Base-by-base conservation (phyloP, 2,888 invertebrate species). In the Pheosia tremula region DNA sequence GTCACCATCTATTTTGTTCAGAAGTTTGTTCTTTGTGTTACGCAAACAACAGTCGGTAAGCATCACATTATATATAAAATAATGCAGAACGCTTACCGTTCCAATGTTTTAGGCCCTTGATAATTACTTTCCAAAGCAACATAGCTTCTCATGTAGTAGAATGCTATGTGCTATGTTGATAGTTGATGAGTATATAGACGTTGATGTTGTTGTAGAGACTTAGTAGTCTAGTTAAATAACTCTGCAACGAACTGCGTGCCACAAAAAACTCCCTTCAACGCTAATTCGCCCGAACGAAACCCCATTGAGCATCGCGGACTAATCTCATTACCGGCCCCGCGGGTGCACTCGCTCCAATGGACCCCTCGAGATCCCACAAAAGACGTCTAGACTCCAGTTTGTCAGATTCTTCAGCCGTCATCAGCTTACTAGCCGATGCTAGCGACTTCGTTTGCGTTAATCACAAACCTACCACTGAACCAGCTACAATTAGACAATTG, bases 271-370 rank as follows among this genome's bases (percentile, higher is more conserved):
- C 66, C 65, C 64, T 68, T 64, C 67, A 62, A 64, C 69, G 79
- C 75, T 82, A 83, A 84, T 83, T 81, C 76, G 74, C 69, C 78
- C 75, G 75, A 79, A 75, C 73, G 72, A 75, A 73, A 70, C 78
- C 75, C 79, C 73, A 55, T 74, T 78, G 80, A 81, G 79, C 80
- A 78, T 75, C 68, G 75, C 70, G 78, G 68, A 64, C 81, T 85
- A 83, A 84, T 84, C 85, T 81, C 81, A 83, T 85, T 85, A 85
- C 71, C 72, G 75, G 67, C 74, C 73, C 70, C 66, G 56, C 63
- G 77, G 74, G 80, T 76, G 79, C 79, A 80, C 79, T 81, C 82
- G 79, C 82, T 77, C 75, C 79, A 83, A 84, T 79, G 78, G 78
- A 75, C 77, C 78, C 83, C 82, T 79, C 75, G 71, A 64, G 78